A percentile compares a stretch with the other conserved stretches of the same genome.
Conservation (phyloP, 2,888 invertebrate species). For the Melieria omissa region DNA sequence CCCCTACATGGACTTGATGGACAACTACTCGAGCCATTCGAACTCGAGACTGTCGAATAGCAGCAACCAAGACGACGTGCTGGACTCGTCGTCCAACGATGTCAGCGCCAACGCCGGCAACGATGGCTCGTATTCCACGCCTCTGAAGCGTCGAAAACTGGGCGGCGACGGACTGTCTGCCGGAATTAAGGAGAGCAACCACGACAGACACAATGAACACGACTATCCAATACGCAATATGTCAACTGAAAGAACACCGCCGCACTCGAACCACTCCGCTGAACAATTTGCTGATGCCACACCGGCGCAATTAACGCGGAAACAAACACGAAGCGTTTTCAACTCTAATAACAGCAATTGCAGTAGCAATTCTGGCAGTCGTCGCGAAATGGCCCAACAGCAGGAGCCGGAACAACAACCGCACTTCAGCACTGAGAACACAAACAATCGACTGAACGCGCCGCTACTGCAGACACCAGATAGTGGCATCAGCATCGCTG, state of each 20-base stretch:
- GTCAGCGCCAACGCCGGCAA: constrained; percentile 15
- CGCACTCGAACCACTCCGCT: constrained; percentile 27
- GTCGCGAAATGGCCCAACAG: neutral
- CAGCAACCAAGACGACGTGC: constrained; percentile 50
- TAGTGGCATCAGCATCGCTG: constrained; percentile 55
- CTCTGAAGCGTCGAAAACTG: constrained; percentile 41
- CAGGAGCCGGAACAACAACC: neutral
- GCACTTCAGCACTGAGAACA: neutral
- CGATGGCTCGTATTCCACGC: neutral
- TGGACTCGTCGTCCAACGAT: constrained; percentile 35
- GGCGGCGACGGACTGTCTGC: neutral
- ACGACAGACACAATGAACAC: constrained; percentile 31
- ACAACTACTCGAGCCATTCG: constrained; percentile 55
- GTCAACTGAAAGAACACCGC: constrained; percentile 40
- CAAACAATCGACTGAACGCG: constrained; percentile 5
- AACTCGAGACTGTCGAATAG: constrained; percentile 55
- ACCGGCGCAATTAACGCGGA: neutral
- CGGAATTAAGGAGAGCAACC: constrained; percentile 42
- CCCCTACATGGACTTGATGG: constrained; percentile 44
- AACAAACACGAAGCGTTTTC: constrained; percentile 2
- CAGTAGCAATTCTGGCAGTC: constrained; percentile 17
- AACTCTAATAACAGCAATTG: constrained; percentile 15
- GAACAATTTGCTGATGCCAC: neutral
- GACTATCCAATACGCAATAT: constrained; percentile 35
- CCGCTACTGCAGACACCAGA: constrained; percentile 51